Evolutionary conservation across 2,888 invertebrate genomes (phyloP).

Genomic region (Lepidocyrtoides sp.): DNA sequence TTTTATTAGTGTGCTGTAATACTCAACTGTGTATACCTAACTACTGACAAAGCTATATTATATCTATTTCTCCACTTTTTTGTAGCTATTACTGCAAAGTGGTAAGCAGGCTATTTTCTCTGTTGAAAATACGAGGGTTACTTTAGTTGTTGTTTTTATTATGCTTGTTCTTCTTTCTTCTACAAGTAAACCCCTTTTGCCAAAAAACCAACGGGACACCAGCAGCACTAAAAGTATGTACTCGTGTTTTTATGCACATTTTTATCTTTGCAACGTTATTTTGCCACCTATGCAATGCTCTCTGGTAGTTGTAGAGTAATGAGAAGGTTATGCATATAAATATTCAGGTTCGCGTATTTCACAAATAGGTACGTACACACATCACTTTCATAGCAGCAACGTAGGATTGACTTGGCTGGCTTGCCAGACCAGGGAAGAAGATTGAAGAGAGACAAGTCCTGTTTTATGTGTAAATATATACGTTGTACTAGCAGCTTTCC

Average conservation of each 20-base stretch:
- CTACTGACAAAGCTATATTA: no score
- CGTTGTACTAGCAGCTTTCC: not conserved
- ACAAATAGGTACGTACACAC: not conserved
- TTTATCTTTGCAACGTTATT: constrained; percentile 44
- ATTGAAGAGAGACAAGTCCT: constrained; percentile 55
- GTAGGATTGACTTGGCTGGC: not conserved
- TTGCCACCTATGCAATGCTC: not conserved
- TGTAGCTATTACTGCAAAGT: not conserved
- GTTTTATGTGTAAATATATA: constrained; percentile 34
- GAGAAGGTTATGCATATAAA: not conserved
- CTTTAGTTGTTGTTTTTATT: constrained; percentile 14
- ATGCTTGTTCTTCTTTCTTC: constrained; percentile 33
- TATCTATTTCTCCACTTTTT: constrained; percentile 1
- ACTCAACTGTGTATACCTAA: not conserved
- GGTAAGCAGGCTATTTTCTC: not conserved
- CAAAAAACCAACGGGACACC: constrained; percentile 77
- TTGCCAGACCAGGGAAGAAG: constrained; percentile 35
- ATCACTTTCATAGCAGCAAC: constrained; percentile 29
- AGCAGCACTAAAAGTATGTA: constrained; percentile 35
- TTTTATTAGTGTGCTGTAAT: not conserved
- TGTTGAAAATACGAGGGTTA: not conserved
- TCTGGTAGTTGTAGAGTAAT: not conserved
- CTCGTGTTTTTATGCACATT: constrained; percentile 60
- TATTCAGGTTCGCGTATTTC: constrained; percentile 11
- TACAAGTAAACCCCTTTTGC: constrained; percentile 63